Evolutionary conservation across 2,113 vertebrate species (phyloP).

Genomic region (Oryzias melastigma): DNA sequence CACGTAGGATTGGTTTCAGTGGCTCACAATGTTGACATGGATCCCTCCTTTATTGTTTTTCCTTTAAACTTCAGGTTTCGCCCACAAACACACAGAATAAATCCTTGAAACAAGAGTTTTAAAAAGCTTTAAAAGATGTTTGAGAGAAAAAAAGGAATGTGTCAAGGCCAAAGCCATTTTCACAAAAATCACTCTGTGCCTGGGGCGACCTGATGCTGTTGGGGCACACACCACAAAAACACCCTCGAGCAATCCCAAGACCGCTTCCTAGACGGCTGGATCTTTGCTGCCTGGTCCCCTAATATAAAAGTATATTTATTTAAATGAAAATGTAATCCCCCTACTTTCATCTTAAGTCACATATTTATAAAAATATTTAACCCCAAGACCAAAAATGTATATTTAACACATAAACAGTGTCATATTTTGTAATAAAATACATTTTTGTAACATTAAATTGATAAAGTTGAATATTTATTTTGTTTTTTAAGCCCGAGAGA

Average conservation of each 20-base stretch:
- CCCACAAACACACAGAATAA: constrained; percentile 26
- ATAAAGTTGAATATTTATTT: background rate
- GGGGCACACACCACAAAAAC: constrained; percentile 5
- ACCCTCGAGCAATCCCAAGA: constrained; percentile 13
- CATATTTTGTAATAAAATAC: background rate
- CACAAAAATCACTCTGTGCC: constrained; percentile 4
- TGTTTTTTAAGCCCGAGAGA: background rate
- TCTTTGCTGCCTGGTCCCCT: constrained; percentile 2
- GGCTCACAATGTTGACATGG: constrained; percentile 10
- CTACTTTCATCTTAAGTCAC: too few relatives aligned
- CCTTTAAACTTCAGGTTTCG: constrained; percentile 15
- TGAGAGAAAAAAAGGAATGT: constrained; percentile 9
- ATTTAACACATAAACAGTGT: background rate
- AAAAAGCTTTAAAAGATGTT: constrained; percentile 17
- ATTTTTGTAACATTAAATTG: background rate
- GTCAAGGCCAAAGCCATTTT: constrained; percentile 4
- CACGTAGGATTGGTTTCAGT: constrained; percentile 28
- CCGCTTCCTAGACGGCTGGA: constrained; percentile 7
- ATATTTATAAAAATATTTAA: too few relatives aligned
- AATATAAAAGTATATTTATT: constrained; percentile 5
- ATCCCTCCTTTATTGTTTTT: background rate
- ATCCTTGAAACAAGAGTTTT: constrained; percentile 20
- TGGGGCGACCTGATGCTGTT: constrained; percentile 1
- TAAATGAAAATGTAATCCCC: background rate
- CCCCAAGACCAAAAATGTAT: too few relatives aligned